Evolutionary conservation across 2,113 vertebrate genomes (phyloP).

Genomic region (Eidolon helvum): DNA sequence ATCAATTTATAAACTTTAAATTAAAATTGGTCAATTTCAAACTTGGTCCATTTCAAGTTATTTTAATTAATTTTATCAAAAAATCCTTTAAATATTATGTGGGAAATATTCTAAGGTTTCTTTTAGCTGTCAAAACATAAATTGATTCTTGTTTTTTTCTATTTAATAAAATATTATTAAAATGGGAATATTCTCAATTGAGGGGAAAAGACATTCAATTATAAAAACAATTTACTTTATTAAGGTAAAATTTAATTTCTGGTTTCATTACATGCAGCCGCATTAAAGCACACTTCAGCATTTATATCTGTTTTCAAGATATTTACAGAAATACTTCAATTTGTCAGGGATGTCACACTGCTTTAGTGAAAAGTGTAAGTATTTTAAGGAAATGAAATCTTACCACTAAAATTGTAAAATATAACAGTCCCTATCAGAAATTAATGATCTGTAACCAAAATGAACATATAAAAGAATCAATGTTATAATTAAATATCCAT

Average conservation of each 20-base stretch:
- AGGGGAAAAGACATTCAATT: slow-evolving; percentile 56
- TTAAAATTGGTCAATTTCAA: not conserved
- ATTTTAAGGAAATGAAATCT: slow-evolving; percentile 22
- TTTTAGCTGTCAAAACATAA: slow-evolving; percentile 39
- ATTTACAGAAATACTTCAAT: not conserved
- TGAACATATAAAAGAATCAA: slow-evolving; percentile 37
- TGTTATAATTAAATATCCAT: slow-evolving; percentile 39
- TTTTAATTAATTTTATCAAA: slow-evolving; percentile 37
- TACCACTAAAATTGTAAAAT: not conserved
- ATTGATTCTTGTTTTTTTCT: slow-evolving; percentile 67
- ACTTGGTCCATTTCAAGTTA: not conserved
- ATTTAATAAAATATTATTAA: slow-evolving; percentile 75
- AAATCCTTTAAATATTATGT: not conserved
- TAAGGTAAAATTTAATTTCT: slow-evolving; percentile 68
- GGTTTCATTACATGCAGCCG: slow-evolving; percentile 50
- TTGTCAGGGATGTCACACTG: not conserved
- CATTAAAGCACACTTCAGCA: not conserved
- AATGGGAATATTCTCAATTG: slow-evolving; percentile 53
- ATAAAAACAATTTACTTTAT: slow-evolving; percentile 72
- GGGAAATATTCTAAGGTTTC: not conserved
- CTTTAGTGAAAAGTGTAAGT: not conserved
- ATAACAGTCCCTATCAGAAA: slow-evolving; percentile 30
- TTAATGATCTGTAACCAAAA: slow-evolving; percentile 54
- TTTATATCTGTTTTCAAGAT: slow-evolving; percentile 38
- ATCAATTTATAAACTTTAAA: not conserved